These are phyloP conservation scores for Atta texana DNA, from an alignment of 1,140 invertebrate genomes.

Conservation along the genomic window DNA sequence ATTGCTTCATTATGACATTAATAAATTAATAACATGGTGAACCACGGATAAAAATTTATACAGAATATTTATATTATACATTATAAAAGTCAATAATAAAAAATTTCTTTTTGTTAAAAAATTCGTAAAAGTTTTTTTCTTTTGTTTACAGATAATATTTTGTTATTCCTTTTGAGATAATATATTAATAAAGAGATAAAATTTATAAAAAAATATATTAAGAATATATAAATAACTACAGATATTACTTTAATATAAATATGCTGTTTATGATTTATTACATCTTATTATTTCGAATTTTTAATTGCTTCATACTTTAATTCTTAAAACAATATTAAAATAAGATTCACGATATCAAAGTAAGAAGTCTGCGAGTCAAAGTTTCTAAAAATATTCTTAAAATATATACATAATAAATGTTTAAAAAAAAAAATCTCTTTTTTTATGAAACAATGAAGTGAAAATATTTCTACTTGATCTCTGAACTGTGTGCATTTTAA, in stretches of 20 bases:
- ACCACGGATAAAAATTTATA: neutral
- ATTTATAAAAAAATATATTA: neutral
- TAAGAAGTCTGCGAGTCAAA: neutral
- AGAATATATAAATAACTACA: neutral
- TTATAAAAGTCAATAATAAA: neutral
- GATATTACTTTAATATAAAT: neutral
- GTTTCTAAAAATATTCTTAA: neutral
- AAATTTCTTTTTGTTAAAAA: neutral
- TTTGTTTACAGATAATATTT: neutral
- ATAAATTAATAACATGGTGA: neutral
- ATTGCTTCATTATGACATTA: slow-evolving; percentile 21
- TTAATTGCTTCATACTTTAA: slow-evolving; percentile 17
- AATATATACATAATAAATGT: neutral
- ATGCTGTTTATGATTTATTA: neutral
- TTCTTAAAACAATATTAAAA: neutral
- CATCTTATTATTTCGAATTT: neutral
- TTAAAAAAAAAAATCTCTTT: neutral
- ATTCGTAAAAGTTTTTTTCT: too few species aligned
- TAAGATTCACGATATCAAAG: neutral
- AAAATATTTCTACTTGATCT: neutral
- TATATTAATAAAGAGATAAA: neutral
- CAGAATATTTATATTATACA: neutral
- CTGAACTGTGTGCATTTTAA: neutral
- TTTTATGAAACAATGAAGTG: neutral
- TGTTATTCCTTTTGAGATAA: neutral